phyloP scores from a whole-genome alignment of 1,140 invertebrate species.

The Eupristina koningsbergeri region DNA sequence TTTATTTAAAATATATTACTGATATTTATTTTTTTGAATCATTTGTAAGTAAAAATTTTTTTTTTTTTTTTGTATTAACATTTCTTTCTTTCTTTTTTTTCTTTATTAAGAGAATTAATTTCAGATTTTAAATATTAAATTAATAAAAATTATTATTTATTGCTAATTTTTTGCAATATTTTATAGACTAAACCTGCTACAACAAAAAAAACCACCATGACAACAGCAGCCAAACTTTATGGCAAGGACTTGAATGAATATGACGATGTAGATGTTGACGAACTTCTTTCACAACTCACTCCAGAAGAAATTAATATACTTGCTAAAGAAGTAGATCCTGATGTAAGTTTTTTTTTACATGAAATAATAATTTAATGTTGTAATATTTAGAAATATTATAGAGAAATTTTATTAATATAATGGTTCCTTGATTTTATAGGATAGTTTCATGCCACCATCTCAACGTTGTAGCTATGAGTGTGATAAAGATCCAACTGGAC shows the following conservation, averaged over 20 bases:
- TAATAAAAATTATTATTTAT: too few relatives aligned
- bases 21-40: too few relatives aligned
- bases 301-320: constrained; percentile 97
- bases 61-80: too few relatives aligned
- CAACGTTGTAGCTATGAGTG: constrained; percentile 97
- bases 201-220: constrained; percentile 89
- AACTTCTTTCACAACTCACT: constrained; percentile 93
- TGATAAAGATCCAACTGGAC: constrained; percentile 94
- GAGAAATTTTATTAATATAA: background rate
- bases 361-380: background rate
- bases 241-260: constrained; percentile 94
- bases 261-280: constrained; percentile 97
- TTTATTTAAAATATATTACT: too few relatives aligned
- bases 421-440: constrained; percentile 78
- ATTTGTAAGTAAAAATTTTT: too few relatives aligned
- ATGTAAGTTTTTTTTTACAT: constrained; percentile 82
- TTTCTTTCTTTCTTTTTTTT: too few relatives aligned
- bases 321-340: constrained; percentile 98
- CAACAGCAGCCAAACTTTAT: constrained; percentile 90
- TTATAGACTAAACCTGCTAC: constrained; percentile 88
- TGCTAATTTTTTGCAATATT: background rate
- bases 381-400: background rate
- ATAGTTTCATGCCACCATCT: constrained; percentile 94
- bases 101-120: too few relatives aligned
- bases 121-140: too few relatives aligned